These are phyloP conservation scores for Nineta flava DNA, from an alignment of 2,888 invertebrate genomes.

Conservation along the genomic window DNA sequence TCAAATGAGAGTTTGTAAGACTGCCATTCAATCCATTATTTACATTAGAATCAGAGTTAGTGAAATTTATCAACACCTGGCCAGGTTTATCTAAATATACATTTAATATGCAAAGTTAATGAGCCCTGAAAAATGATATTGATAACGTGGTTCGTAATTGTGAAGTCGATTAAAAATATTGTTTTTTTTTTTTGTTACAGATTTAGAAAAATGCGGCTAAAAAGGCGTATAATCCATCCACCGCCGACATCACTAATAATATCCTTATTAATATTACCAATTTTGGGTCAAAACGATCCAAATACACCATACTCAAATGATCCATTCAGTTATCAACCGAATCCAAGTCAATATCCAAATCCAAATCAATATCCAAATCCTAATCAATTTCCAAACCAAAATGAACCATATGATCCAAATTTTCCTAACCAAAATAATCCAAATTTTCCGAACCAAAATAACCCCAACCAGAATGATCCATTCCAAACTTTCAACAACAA, in stretches of 20 bases:
- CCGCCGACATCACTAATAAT: not conserved
- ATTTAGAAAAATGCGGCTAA: not conserved
- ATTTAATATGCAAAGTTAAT: no score
- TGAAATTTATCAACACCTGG: no score
- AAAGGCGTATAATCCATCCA: not conserved
- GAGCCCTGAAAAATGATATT: no score
- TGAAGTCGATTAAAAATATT: no score
- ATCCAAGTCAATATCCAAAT: not conserved
- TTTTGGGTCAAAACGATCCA: not conserved
- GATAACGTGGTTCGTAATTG: no score
- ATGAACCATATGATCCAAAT: not conserved
- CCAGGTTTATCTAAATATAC: no score
- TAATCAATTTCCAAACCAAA: not conserved
- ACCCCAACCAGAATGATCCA: not conserved
- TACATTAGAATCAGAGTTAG: no score
- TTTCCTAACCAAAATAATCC: not conserved
- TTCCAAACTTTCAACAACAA: not conserved
- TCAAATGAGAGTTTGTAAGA: no score
- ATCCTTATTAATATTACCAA: not conserved
- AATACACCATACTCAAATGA: not conserved
- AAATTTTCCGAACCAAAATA: constrained; percentile 3
- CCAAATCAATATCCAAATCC: not conserved
- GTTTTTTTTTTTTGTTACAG: not conserved
- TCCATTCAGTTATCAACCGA: not conserved
- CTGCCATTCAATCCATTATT: no score